Conservation (phyloP, 2,888 invertebrate genomes). For the Tachystola acroxantha region DNA sequence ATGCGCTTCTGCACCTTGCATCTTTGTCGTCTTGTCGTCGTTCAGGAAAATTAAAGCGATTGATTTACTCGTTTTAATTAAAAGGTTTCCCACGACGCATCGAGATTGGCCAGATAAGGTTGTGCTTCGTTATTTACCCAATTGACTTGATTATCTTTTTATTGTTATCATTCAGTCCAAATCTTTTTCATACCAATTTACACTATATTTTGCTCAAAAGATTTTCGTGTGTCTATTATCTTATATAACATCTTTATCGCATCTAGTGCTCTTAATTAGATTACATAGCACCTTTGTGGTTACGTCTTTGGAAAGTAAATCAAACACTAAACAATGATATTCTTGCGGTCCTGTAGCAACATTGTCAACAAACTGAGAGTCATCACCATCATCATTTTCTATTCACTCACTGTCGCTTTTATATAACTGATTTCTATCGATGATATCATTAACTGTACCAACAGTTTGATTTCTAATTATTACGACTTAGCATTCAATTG, state of each 20-base stretch:
- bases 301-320: neutral
- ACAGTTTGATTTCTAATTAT: constrained; percentile 7
- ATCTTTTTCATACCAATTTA: neutral
- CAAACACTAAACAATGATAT: neutral
- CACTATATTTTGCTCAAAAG: neutral
- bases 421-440: constrained; percentile 9
- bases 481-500: constrained; percentile 9
- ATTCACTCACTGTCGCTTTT: constrained; percentile 5
- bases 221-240: neutral
- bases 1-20: constrained; percentile 6
- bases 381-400: neutral
- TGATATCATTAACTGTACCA: constrained; percentile 9
- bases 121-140: neutral
- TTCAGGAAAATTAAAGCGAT: constrained; percentile 8
- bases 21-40: constrained; percentile 2
- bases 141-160: neutral
- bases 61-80: constrained; percentile 8
- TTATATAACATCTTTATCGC: neutral
- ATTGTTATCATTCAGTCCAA: neutral
- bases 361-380: neutral
- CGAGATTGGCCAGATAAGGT: neutral
- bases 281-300: neutral
- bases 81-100: constrained; percentile 14
- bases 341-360: neutral
- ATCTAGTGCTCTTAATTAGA: neutral